A percentile compares a stretch with the other conserved stretches of the same genome.
Evolutionary conservation across 2,797 vertebrate species (phyloP).

Genomic region (Mormyrus hasselquistii): DNA sequence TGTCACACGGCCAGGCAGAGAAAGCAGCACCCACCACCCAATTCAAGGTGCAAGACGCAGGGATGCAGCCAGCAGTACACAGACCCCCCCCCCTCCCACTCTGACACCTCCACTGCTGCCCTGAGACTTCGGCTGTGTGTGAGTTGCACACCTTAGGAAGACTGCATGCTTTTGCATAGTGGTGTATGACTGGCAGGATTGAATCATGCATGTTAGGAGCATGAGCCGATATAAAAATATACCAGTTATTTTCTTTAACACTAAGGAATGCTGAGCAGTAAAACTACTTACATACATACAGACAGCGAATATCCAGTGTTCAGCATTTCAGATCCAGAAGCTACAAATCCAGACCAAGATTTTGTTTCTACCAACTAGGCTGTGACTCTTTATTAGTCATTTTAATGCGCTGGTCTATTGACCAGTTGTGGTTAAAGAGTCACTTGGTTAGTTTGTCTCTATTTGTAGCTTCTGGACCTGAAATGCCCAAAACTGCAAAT

Average conservation of each 20-base stretch:
- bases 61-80: neutral
- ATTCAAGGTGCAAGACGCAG: neutral
- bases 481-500: neutral
- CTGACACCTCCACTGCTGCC: neutral
- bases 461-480: neutral
- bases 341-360: neutral
- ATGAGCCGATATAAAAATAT: neutral
- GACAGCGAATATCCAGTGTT: neutral
- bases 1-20: neutral
- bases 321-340: neutral
- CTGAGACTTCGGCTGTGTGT: neutral
- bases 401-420: too few relatives aligned
- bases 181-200: neutral
- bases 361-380: too few relatives aligned
- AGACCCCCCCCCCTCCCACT: neutral
- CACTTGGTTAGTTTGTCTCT: neutral
- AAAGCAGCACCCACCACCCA: neutral
- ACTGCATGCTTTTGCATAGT: neutral
- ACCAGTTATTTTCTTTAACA: neutral
- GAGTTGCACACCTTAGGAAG: neutral
- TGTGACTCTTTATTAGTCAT: too few relatives aligned
- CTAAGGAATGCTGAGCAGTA: neutral
- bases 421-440: neutral
- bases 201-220: neutral
- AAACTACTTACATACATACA: neutral